Conservation (phyloP, 2,113 vertebrate genomes). For the Lamprotornis superbus region DNA sequence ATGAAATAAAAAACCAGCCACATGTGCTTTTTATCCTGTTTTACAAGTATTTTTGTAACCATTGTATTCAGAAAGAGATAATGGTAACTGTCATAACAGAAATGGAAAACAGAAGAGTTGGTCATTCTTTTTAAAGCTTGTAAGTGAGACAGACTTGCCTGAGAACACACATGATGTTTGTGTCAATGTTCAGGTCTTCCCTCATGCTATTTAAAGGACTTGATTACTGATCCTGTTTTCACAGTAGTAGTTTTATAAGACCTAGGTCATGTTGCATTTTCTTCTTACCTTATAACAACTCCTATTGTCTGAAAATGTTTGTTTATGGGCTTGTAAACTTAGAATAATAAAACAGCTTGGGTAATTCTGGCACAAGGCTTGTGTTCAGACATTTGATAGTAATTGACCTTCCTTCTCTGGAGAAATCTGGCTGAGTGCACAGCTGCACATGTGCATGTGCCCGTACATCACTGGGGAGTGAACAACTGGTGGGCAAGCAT, state of each 20-base stretch:
- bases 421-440: neutral
- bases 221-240: slow-evolving; percentile 30
- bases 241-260: slow-evolving; percentile 7
- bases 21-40: neutral
- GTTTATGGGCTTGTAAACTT: slow-evolving; percentile 10
- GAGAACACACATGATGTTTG: neutral
- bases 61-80: neutral
- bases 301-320: neutral
- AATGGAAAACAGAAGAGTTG: neutral
- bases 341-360: neutral
- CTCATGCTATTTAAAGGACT: slow-evolving; percentile 35
- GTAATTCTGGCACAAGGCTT: slow-evolving; percentile 1
- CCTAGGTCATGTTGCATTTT: neutral
- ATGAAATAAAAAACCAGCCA: neutral
- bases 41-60: neutral
- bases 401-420: slow-evolving; percentile 18
- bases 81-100: neutral
- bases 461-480: neutral
- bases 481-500: slow-evolving; percentile 32
- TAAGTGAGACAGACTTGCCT: neutral
- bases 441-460: slow-evolving; percentile 10
- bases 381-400: slow-evolving; percentile 5
- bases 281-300: neutral
- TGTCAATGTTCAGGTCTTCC: neutral
- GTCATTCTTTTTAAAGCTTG: neutral